Conservation (phyloP, 2,888 invertebrate genomes). For the Lepidonotus clava region DNA sequence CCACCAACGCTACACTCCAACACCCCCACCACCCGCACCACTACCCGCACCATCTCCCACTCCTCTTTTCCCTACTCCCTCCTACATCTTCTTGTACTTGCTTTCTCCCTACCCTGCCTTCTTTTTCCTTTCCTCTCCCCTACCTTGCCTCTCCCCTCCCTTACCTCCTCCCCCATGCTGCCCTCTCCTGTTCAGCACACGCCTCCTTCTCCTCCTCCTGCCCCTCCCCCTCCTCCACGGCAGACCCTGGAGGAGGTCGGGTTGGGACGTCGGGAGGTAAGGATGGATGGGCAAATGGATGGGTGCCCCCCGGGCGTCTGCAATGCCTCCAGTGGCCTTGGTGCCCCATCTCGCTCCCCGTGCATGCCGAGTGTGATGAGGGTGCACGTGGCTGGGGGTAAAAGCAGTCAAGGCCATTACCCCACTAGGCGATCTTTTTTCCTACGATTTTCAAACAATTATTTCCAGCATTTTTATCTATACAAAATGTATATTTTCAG, state of each 20-base stretch:
- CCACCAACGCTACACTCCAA: not conserved
- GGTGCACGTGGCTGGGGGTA: not conserved
- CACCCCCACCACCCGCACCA: not conserved
- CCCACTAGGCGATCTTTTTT: no score
- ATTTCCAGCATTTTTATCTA: no score
- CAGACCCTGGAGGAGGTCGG: not conserved
- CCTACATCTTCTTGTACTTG: not conserved
- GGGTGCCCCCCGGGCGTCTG: not conserved
- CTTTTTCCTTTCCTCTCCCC: not conserved
- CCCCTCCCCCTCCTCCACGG: no score
- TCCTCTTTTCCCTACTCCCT: not conserved
- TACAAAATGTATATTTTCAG: no score
- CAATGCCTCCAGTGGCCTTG: not conserved
- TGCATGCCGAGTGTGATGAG: not conserved
- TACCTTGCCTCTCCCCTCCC: not conserved
- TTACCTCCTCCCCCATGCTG: not conserved
- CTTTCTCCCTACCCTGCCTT: not conserved
- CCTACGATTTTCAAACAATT: no score
- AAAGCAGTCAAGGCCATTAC: no score
- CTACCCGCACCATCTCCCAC: not conserved
- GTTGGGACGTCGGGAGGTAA: no score
- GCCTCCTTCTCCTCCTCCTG: not conserved
- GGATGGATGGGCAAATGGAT: constrained; percentile 3
- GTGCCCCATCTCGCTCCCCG: not conserved
- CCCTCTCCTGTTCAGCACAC: not conserved